phyloP scores from a whole-genome alignment of 2,797 vertebrate genomes.

The Odontamblyopus rebecca region DNA sequence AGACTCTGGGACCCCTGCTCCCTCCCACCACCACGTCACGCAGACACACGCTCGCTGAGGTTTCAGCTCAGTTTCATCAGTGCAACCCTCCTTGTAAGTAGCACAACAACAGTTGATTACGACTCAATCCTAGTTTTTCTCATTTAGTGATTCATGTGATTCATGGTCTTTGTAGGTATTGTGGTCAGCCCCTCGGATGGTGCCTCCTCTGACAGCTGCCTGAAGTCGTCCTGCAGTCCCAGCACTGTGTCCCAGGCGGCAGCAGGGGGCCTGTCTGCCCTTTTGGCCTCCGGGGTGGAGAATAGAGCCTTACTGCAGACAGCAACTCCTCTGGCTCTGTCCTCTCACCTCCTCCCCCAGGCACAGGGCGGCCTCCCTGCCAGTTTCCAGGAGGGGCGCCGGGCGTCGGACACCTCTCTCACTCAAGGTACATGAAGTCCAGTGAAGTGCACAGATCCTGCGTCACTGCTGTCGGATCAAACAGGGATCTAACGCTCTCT shows the following conservation, averaged over 20 bases:
- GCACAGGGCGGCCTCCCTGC: slow-evolving; percentile 81
- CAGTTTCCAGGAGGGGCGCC: slow-evolving; percentile 92
- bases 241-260: slow-evolving; percentile 63
- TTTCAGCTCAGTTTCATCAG: slow-evolving; percentile 87
- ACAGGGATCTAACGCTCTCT: slow-evolving; percentile 40
- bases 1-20: slow-evolving; percentile 65
- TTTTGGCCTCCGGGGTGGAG: slow-evolving; percentile 69
- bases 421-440: slow-evolving; percentile 84
- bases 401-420: slow-evolving; percentile 95
- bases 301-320: slow-evolving; percentile 70
- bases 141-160: neutral
- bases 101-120: neutral
- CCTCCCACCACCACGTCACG: slow-evolving; percentile 83
- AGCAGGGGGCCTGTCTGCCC: slow-evolving; percentile 75
- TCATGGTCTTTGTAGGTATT: slow-evolving; percentile 76
- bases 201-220: slow-evolving; percentile 92
- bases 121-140: neutral
- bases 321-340: slow-evolving; percentile 81
- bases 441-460: neutral
- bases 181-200: slow-evolving; percentile 87
- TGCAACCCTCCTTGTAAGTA: slow-evolving; percentile 86
- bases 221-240: slow-evolving; percentile 84
- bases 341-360: slow-evolving; percentile 84
- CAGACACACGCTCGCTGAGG: slow-evolving; percentile 92
- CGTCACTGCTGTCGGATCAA: slow-evolving; percentile 24